Percentiles rank a stretch among this genome's conserved stretches.
Conservation (phyloP, 2,113 vertebrate genomes). For the Callospermophilus lateralis region DNA sequence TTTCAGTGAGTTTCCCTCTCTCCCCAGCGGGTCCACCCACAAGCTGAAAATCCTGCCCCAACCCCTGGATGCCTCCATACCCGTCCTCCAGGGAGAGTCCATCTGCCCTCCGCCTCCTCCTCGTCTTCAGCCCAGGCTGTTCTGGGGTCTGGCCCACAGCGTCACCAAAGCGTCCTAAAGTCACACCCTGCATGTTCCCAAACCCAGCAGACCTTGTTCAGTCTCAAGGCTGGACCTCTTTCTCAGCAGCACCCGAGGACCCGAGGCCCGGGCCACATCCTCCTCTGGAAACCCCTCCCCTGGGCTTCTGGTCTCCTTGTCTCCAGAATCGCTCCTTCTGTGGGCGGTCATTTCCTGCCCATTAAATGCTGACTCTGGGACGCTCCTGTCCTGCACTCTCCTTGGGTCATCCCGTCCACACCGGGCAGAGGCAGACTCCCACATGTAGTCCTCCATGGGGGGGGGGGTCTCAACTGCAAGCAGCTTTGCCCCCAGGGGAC, state of each 20-base stretch:
- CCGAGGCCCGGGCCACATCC: accelerated
- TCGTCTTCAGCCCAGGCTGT: not conserved
- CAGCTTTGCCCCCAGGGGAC: not conserved
- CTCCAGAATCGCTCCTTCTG: not conserved
- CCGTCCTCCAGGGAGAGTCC: not conserved
- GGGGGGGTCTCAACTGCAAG: not conserved
- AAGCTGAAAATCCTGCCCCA: not conserved
- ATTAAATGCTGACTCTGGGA: accelerated
- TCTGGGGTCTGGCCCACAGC: not conserved
- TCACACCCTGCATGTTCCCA: not conserved
- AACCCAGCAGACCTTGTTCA: accelerated
- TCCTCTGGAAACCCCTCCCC: not conserved
- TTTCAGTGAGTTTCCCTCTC: not conserved
- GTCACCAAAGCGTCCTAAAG: not conserved
- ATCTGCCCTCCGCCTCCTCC: not conserved
- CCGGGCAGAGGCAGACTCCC: not conserved
- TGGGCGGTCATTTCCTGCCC: not conserved
- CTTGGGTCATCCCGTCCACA: not conserved
- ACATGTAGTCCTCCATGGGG: not conserved
- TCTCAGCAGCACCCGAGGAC: not conserved
- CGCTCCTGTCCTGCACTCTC: not conserved
- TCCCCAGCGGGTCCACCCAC: not conserved
- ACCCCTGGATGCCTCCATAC: too few species aligned
- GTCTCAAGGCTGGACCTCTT: not conserved
- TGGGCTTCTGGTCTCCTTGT: not conserved